A percentile compares a stretch with the other conserved stretches of the same genome.
phyloP scores from a whole-genome alignment of 2,888 invertebrate genomes.

The Zaprionus bogoriensis region DNA sequence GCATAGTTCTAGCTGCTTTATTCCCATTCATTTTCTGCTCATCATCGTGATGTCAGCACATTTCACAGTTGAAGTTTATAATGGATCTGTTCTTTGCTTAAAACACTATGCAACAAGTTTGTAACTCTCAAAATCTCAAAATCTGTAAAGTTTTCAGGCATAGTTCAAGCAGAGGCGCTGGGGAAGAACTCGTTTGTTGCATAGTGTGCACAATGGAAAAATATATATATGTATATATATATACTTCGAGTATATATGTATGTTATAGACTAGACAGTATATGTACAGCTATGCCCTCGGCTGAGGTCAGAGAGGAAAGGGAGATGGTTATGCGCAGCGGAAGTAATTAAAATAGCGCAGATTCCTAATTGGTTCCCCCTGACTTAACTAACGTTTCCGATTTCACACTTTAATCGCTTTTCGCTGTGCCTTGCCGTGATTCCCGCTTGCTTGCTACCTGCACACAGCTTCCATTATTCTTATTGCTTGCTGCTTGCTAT shows the following conservation, averaged over 20 bases:
- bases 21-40: conserved; percentile 21
- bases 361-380: not conserved
- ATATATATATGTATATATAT: conserved; percentile 26
- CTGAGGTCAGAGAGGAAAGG: not conserved
- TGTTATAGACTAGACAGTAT: not conserved
- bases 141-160: too few species aligned
- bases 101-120: conserved; percentile 23
- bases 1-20: conserved; percentile 19
- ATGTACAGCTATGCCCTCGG: conserved; percentile 21
- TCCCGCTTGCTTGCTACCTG: too few species aligned
- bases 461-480: not conserved
- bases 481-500: not conserved
- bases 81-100: conserved; percentile 1
- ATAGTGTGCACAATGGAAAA: conserved; percentile 42
- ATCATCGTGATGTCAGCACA: conserved; percentile 31
- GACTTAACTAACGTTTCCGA: not conserved
- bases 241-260: not conserved
- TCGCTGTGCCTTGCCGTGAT: not conserved
- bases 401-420: not conserved
- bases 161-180: not conserved
- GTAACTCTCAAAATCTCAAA: not conserved
- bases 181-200: conserved; percentile 11
- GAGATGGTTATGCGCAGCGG: not conserved
- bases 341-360: not conserved
- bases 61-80: conserved; percentile 16